These are phyloP conservation scores for Euglossa dilemma DNA, from an alignment of 1,140 invertebrate species.

Conservation along the genomic window DNA sequence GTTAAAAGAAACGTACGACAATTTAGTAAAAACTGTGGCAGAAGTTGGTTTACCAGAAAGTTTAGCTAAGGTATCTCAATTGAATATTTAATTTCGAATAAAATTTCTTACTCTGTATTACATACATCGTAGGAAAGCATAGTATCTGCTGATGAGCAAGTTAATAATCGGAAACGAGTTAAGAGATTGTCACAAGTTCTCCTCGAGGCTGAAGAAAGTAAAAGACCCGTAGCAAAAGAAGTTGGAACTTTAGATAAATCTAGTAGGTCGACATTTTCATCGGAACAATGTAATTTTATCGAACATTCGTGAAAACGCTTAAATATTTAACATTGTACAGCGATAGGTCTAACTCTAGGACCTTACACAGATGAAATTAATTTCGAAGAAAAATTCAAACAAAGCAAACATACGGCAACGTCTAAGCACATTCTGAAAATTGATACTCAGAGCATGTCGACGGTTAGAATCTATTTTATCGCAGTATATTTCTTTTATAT, in stretches of 20 bases:
- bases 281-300: background rate
- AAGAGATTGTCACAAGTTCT: background rate
- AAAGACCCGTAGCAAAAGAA: background rate
- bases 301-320: background rate
- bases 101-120: background rate
- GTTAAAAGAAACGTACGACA: conserved; percentile 40
- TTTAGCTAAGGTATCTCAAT: background rate
- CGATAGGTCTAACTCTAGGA: conserved; percentile 24
- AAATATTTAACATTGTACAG: background rate
- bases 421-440: background rate
- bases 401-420: background rate
- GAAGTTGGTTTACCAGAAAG: background rate
- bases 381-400: background rate
- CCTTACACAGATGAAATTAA: background rate
- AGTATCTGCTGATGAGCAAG: background rate
- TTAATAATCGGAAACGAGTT: background rate
- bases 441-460: background rate
- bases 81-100: background rate
- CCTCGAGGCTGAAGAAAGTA: background rate
- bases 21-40: conserved; percentile 9
- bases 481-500: too few relatives aligned
- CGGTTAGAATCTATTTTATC: background rate
- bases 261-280: background rate
- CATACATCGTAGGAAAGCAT: background rate
- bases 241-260: conserved; percentile 17